A percentile compares a stretch with the other conserved stretches of the same genome.
phyloP scores from a whole-genome alignment of 2,797 vertebrate genomes.

The Halcyon smyrnensis region DNA sequence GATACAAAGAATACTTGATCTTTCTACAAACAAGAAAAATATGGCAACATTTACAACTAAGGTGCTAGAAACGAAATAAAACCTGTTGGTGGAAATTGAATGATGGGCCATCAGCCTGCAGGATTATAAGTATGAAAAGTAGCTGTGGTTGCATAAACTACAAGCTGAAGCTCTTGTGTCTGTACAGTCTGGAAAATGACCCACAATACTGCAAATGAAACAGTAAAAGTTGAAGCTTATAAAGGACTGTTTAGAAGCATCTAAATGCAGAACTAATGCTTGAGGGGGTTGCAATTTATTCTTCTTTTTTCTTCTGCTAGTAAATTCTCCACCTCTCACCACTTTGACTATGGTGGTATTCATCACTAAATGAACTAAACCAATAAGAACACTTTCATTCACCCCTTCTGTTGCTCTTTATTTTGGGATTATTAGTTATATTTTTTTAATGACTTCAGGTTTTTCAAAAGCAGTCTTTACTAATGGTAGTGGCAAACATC shows the following conservation, averaged over 20 bases:
- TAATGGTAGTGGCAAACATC: constrained; percentile 16
- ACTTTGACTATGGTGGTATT: neutral
- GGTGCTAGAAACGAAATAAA: neutral
- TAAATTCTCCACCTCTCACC: neutral
- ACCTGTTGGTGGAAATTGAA: neutral
- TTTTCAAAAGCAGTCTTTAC: neutral
- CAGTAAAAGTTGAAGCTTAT: neutral
- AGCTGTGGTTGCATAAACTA: neutral
- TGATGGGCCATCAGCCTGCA: neutral
- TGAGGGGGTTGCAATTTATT: neutral
- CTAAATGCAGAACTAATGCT: neutral
- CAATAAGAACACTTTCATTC: neutral
- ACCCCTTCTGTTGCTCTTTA: neutral
- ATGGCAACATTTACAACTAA: neutral
- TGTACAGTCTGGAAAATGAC: neutral
- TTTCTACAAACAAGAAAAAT: neutral
- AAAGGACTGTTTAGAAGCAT: neutral
- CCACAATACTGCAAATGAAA: neutral
- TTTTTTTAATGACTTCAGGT: neutral
- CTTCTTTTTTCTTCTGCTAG: neutral
- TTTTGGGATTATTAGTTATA: constrained; percentile 26
- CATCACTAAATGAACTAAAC: neutral
- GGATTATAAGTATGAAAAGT: neutral
- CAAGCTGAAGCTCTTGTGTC: neutral
- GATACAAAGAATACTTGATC: neutral